Evolutionary conservation across 2,113 vertebrate species (phyloP).

Genomic region (Hyla sarda): DNA sequence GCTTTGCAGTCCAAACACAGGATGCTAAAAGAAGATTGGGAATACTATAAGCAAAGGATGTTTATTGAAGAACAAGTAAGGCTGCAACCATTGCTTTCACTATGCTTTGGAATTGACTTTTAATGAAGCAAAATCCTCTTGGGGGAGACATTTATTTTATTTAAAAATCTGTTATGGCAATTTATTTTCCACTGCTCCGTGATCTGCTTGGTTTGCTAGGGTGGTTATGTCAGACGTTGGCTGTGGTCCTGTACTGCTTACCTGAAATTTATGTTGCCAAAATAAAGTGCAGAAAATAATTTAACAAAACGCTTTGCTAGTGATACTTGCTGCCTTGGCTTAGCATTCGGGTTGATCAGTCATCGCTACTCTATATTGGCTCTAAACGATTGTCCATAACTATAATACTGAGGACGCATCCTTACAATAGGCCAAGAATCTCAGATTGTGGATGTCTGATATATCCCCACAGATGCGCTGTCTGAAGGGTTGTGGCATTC

Average conservation of each 20-base stretch:
- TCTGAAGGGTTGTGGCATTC: no score
- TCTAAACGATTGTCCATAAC: no score
- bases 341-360: no score
- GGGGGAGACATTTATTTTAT: no score
- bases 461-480: no score
- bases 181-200: background rate
- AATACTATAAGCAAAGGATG: slow-evolving; percentile 91
- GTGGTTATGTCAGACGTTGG: background rate
- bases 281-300: background rate
- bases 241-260: background rate
- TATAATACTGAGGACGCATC: no score
- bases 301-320: no score
- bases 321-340: no score
- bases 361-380: no score
- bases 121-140: background rate
- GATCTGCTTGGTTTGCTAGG: slow-evolving; percentile 3
- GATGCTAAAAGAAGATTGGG: slow-evolving; percentile 94
- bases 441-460: no score
- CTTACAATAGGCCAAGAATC: no score
- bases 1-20: slow-evolving; percentile 90
- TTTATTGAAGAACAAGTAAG: slow-evolving; percentile 94
- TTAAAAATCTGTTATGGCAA: background rate
- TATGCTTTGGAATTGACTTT: background rate
- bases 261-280: background rate
- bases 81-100: slow-evolving; percentile 21